Base-by-base conservation (phyloP, 2,888 invertebrate genomes). In the Phrixothrix hirtus region DNA sequence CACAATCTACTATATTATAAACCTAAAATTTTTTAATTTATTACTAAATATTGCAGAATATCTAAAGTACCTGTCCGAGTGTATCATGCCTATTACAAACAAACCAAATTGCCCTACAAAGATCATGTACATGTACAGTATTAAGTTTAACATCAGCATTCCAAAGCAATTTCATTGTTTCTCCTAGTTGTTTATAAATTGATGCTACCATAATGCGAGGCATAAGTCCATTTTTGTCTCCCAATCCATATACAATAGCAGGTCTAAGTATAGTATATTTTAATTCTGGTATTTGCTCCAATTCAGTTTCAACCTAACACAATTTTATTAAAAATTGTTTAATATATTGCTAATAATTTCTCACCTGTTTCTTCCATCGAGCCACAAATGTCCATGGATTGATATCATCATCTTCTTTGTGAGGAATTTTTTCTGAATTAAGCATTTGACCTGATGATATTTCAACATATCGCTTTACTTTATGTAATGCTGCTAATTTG, bases 131-230 rank as follows among this genome's bases (percentile, higher is more conserved):
- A 73, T 95, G 92, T 14, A 95, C 86, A 0, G 95, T 95, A 76
- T 94, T 92, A 78, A 92, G 83, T 69, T 85, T 86, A 59, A 95
- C 80, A 53, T 89, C 85, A 7, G 87, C 85, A 29, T 88, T 90
- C 94, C 95, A 95, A 13, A 95, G 78, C 25, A 95, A 79, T 75
- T 93, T 92, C 93, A 95, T 93, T 58, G 90, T 89, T 76, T 95
- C 92, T 26, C 86, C 85, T 17, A 94, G 79, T 69, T 92, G 86
- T 70, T 90, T 92, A 77, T 95, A 95, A 58, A 95, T 86, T 27
- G 89, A 89, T 49, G 92, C 94, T 66, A 92, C 87, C 25, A 95
- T 83, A 43, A 95, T 81, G 32, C 94, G 83, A 0, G 93, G 92
- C 55, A 89, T 89, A 52, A 95, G 77, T 57, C 93, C 91, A 66